Conservation (phyloP, 2,113 vertebrate species). For the Cephalopholis sonnerati region DNA sequence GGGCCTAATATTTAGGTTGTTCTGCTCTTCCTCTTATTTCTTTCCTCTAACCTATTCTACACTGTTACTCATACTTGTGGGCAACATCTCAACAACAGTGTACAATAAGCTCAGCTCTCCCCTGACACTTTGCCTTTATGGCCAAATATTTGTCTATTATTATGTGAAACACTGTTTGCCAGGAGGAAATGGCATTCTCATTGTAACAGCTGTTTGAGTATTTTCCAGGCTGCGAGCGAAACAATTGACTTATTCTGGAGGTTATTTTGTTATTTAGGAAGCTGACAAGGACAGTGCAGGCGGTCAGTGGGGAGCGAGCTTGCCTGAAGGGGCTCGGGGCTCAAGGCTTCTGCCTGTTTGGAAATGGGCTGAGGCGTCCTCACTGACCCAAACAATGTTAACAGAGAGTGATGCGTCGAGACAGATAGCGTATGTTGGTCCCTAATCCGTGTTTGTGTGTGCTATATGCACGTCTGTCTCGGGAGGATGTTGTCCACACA, state of each 20-base stretch:
- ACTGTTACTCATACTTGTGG: slow-evolving; percentile 24
- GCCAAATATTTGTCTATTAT: slow-evolving; percentile 74
- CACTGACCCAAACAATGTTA: slow-evolving; percentile 51
- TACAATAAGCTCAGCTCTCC: slow-evolving; percentile 59
- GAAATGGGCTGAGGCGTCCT: slow-evolving; percentile 64
- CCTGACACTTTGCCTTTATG: slow-evolving; percentile 62
- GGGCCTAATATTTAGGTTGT: slow-evolving; percentile 11
- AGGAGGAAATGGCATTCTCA: slow-evolving; percentile 65
- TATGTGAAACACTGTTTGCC: slow-evolving; percentile 69
- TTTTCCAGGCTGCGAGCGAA: slow-evolving; percentile 61
- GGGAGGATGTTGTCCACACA: neutral
- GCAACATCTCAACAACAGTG: slow-evolving; percentile 36
- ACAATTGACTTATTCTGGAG: slow-evolving; percentile 77
- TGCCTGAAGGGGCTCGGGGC: slow-evolving; percentile 63
- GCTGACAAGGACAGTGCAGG: slow-evolving; percentile 72
- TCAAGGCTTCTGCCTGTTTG: slow-evolving; percentile 65
- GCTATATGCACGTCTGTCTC: neutral
- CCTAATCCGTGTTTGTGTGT: slow-evolving; percentile 7
- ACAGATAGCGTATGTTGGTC: slow-evolving; percentile 41
- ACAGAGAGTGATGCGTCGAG: slow-evolving; percentile 53
- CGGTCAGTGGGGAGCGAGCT: slow-evolving; percentile 58
- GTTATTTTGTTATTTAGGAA: slow-evolving; percentile 76
- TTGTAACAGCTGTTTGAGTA: slow-evolving; percentile 69
- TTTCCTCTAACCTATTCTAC: neutral
- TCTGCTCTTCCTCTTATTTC: slow-evolving; percentile 13